Percentiles rank a stretch among this genome's conserved stretches.
Conservation (phyloP, 2,113 vertebrate species). For the Atrichornis clamosus region DNA sequence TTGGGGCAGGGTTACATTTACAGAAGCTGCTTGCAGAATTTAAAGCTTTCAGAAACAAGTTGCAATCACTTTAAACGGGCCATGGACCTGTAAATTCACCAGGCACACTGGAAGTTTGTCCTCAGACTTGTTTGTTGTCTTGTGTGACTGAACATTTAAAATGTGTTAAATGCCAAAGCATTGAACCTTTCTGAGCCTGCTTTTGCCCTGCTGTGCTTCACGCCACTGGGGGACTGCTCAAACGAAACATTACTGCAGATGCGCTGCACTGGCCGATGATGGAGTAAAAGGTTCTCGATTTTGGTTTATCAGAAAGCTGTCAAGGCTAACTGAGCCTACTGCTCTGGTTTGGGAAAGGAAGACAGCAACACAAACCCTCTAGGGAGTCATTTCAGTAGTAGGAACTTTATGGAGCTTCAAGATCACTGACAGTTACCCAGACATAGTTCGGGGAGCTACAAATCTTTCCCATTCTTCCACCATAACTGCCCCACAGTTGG, state of each 20-base stretch:
- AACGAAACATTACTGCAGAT: not conserved
- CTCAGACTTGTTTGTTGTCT: not conserved
- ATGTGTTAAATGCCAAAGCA: not conserved
- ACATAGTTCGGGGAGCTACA: not conserved
- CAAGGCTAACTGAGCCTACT: not conserved
- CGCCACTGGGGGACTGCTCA: not conserved
- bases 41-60: not conserved
- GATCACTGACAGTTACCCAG: not conserved
- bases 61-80: not conserved
- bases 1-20: not conserved
- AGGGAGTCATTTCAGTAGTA: not conserved
- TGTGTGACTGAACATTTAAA: not conserved
- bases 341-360: not conserved
- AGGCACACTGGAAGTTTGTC: not conserved
- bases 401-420: not conserved
- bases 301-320: not conserved
- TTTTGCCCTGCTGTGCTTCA: not conserved
- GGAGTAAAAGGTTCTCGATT: not conserved
- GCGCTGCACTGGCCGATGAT: accelerated
- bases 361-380: not conserved
- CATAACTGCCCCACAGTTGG: accelerated
- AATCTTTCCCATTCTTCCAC: not conserved
- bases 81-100: not conserved
- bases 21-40: not conserved
- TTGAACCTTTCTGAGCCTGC: not conserved